Evolutionary conservation across 2,113 vertebrate genomes (phyloP), one percentile per base, ranked within the genome.

Genomic region (Bombycilla garrulus): DNA sequence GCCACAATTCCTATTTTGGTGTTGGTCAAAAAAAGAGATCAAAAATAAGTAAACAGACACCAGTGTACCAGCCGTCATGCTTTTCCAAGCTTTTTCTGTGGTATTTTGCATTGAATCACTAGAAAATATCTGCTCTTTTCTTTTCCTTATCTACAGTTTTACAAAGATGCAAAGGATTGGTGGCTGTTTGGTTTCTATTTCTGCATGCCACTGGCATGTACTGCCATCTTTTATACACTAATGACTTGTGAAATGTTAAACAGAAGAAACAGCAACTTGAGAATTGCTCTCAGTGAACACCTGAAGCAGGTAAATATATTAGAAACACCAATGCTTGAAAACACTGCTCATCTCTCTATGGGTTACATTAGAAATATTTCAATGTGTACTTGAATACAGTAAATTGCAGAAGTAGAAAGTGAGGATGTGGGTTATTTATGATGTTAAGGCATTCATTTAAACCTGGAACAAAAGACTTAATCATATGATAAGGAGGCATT

Each of bases 171-270:
- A 35, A 99, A 99, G 96, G 99, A 99, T 92, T 99, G 99, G 99
- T 99, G 99, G 99, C 96, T 99, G 42, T 99, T 99, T 45, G 99
- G 98, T 44, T 99, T 99, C 97, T 99, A 99, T 95, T 99, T 99
- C 94, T 99, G 99, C 67, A 98, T 99, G 74, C 99, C 99, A 1
- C 96, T 99, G 92, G 97, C 97, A 24, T 99, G 99, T 94, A 99
- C 99, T 0, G 99, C 98, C 5, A 81, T 99, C 88, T 99, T 99
- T 95, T 99, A 99, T 93, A 99, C 99, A 0, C 97, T 99, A 94
- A 99, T 99, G 99, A 99, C 99, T 31, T 98, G 98, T 80, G 99
- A 99, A 98, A 99, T 99, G 99, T 96, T 99, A 70, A 99, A 98
- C 97, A 98, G 98, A 97, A 98, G 99, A 92, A 99, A 99, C 3